A percentile compares a stretch with the other conserved stretches of the same genome.
phyloP scores from a whole-genome alignment of 2,888 invertebrate genomes.

The Lamproptera curius region DNA sequence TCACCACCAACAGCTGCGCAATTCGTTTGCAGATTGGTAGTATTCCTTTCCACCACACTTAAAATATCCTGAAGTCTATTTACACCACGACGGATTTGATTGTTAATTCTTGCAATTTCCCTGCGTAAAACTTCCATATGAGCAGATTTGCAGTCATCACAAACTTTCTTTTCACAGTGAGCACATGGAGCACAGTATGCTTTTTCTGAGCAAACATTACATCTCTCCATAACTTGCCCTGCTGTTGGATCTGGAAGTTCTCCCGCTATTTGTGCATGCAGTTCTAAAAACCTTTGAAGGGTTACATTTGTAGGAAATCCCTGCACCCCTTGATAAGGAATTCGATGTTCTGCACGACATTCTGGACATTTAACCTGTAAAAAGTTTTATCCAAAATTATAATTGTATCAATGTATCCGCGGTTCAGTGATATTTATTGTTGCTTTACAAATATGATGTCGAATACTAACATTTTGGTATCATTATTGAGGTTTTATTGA shows the following conservation, averaged over 20 bases:
- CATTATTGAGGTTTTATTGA: too few relatives aligned
- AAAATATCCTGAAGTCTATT: slow-evolving; percentile 93
- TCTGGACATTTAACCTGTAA: slow-evolving; percentile 96
- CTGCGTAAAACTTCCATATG: slow-evolving; percentile 97
- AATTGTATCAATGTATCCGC: neutral
- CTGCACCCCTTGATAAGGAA: slow-evolving; percentile 96
- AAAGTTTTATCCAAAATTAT: neutral
- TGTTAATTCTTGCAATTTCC: slow-evolving; percentile 93
- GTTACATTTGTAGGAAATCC: slow-evolving; percentile 98
- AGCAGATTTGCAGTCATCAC: slow-evolving; percentile 96
- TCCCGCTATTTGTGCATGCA: slow-evolving; percentile 95
- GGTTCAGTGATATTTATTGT: too few relatives aligned
- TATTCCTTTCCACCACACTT: slow-evolving; percentile 91
- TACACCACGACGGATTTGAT: slow-evolving; percentile 92
- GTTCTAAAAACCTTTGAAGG: slow-evolving; percentile 94
- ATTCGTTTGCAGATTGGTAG: slow-evolving; percentile 91
- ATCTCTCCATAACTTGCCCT: slow-evolving; percentile 95
- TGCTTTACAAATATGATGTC: too few relatives aligned
- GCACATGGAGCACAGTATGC: slow-evolving; percentile 92
- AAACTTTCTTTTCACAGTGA: slow-evolving; percentile 98
- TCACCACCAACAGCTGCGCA: slow-evolving; percentile 94
- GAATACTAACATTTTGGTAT: too few relatives aligned
- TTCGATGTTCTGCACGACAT: slow-evolving; percentile 97
- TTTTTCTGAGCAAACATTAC: slow-evolving; percentile 95
- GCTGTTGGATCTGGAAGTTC: slow-evolving; percentile 94